Evolutionary conservation across 2,888 invertebrate species (phyloP), one percentile per base, ranked within the genome.

Genomic region (Plemyria rubiginata): DNA sequence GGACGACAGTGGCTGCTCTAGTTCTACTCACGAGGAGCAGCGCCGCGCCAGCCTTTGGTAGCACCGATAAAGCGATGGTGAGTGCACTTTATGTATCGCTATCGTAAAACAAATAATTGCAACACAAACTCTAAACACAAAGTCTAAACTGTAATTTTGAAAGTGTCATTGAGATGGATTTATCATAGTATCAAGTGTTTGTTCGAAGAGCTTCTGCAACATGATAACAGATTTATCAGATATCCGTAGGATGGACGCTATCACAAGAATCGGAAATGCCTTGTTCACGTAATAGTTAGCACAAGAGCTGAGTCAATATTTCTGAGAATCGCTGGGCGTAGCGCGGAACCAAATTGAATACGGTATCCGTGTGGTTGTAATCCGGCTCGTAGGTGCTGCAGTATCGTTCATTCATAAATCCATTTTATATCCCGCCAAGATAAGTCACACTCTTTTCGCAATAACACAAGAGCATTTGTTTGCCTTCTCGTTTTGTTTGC

Each of bases 21-120:
- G 82, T 87, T 52, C 81, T 87, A 66, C 76, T 90, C 15, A 84
- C 85, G 52, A 84, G 84, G 70, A 85, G 85, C 64, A 86, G 89
- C 66, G 92, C 91, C 12, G 92, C 92, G 45, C 92, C 92, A 12
- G 72, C 88, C 70, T 88, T 88, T 73, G 90, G 87, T 9, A 81
- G 79, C 59, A 85, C 92, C 13, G 89, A 90, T 68, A 90, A 85
- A 66, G 92, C 92, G 29, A 92, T 90, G 90, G 92, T 92, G 73
- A 88, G 92, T 66, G 36, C n/a, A 55, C 41, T 66, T 57, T 50
- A 29, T 38, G 15, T 64, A 60, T 36, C 45, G 48, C 13, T 52
- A 55, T 60, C 45, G 12, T 22, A 29, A 29, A 49, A 38, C 36
- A 50, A 61, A 61, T 43, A 58, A 45, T 32, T 43, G 38, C 28